Conservation (phyloP, 2,113 vertebrate genomes). For the Forbesichthys agassizii region DNA sequence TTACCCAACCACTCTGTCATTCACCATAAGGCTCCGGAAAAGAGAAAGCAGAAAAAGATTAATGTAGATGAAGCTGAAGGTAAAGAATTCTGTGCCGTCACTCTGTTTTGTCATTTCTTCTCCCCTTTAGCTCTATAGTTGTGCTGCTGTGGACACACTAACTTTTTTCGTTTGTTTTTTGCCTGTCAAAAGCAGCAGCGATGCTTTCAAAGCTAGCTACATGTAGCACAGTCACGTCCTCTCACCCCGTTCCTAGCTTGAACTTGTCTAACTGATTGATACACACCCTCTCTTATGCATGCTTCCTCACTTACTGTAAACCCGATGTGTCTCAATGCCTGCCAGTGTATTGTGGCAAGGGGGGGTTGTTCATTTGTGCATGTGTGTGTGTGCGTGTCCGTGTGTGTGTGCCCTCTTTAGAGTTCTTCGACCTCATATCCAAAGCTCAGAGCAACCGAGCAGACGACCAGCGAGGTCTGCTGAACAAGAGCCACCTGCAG, state of each 20-base stretch:
- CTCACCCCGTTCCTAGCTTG: conserved; percentile 63
- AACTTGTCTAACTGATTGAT: conserved; percentile 63
- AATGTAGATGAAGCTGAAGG: conserved; percentile 99
- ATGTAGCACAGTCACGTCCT: conserved; percentile 57
- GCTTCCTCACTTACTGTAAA: conserved; percentile 22
- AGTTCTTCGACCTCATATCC: conserved; percentile 99
- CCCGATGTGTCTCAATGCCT: conserved; percentile 2
- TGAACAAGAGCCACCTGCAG: conserved; percentile 94
- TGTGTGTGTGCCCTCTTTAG: conserved; percentile 71
- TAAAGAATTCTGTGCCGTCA: conserved; percentile 67
- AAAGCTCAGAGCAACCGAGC: conserved; percentile 98
- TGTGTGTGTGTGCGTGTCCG: conserved; percentile 1
- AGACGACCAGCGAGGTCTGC: conserved; percentile 97
- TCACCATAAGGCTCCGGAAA: conserved; percentile 81
- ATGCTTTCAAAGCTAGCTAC: conserved; percentile 66
- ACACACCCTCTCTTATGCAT: conserved; percentile 46
- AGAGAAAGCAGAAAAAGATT: conserved; percentile 97
- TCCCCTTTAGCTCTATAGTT: conserved; percentile 40
- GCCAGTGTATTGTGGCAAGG: not conserved
- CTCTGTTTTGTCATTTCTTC: conserved; percentile 17
- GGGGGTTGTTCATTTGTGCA: conserved; percentile 16
- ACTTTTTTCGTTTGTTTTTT: conserved; percentile 31
- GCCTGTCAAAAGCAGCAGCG: conserved; percentile 54
- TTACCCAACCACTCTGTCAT: conserved; percentile 78
- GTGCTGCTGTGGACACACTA: conserved; percentile 62